Evolutionary conservation across 2,113 vertebrate species (phyloP).

Genomic region (Hirundichthys speculiger): DNA sequence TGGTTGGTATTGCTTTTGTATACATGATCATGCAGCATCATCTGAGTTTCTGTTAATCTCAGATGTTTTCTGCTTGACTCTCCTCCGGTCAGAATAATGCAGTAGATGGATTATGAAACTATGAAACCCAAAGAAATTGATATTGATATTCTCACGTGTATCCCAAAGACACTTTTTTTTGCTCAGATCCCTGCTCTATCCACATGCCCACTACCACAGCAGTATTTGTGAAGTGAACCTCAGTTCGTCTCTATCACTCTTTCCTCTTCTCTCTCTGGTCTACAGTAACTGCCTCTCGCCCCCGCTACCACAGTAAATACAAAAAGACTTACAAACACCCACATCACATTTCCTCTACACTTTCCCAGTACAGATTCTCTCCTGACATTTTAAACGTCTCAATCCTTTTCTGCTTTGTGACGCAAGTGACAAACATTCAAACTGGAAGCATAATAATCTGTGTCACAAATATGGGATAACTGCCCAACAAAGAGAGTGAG

Average conservation of each 20-base stretch:
- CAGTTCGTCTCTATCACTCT: background rate
- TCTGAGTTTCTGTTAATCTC: too few species aligned
- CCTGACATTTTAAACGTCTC: constrained; percentile 65
- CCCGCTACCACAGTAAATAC: constrained; percentile 10
- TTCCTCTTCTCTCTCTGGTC: constrained; percentile 4
- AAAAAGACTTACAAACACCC: constrained; percentile 39
- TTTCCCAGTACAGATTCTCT: constrained; percentile 26
- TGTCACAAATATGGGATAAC: constrained; percentile 61
- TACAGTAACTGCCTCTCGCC: constrained; percentile 12
- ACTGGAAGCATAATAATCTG: constrained; percentile 47
- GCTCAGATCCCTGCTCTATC: background rate
- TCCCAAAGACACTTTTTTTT: background rate
- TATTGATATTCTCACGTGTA: background rate
- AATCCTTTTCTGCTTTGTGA: constrained; percentile 58
- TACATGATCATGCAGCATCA: too few species aligned
- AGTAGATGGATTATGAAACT: too few species aligned
- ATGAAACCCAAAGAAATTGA: too few species aligned
- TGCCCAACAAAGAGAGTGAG: constrained; percentile 49
- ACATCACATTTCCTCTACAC: constrained; percentile 18
- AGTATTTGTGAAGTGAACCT: background rate
- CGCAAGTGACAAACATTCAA: constrained; percentile 61
- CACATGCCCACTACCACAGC: too few species aligned
- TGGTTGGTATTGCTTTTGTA: too few species aligned
- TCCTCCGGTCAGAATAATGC: too few species aligned
- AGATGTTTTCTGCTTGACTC: too few species aligned